Percentiles rank a stretch among this genome's conserved stretches.
Evolutionary conservation across 2,888 invertebrate genomes (phyloP).

Genomic region (Pollenia amentaria): DNA sequence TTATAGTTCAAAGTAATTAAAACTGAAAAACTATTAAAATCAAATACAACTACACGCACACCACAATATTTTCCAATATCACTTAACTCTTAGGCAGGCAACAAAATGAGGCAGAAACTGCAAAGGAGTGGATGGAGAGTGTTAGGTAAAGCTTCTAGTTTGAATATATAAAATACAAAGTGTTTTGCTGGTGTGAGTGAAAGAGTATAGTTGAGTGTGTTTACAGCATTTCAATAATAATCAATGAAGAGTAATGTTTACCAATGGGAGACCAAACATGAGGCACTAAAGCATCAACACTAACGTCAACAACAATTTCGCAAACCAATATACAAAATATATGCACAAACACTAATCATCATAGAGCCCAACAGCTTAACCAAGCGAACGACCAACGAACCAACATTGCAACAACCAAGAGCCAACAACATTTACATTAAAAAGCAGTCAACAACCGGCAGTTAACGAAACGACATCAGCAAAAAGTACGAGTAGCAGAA

Average conservation of each 20-base stretch:
- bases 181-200: slow-evolving; percentile 16
- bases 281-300: slow-evolving; percentile 72
- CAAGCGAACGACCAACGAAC: slow-evolving; percentile 34
- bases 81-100: slow-evolving; percentile 42
- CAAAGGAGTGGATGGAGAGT: slow-evolving; percentile 5
- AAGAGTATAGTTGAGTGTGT: slow-evolving; percentile 30
- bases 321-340: slow-evolving; percentile 53
- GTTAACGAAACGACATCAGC: slow-evolving; percentile 53
- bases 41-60: slow-evolving; percentile 54
- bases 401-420: slow-evolving; percentile 64
- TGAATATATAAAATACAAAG: not conserved
- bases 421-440: slow-evolving; percentile 63
- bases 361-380: slow-evolving; percentile 48
- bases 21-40: slow-evolving; percentile 73
- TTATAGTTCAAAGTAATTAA: slow-evolving; percentile 73
- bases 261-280: slow-evolving; percentile 72
- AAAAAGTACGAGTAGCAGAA: slow-evolving; percentile 50
- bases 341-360: slow-evolving; percentile 62
- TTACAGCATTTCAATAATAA: slow-evolving; percentile 73
- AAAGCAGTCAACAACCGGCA: slow-evolving; percentile 63
- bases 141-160: slow-evolving; percentile 26
- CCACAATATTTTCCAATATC: slow-evolving; percentile 54
- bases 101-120: slow-evolving; percentile 22
- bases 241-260: slow-evolving; percentile 73
- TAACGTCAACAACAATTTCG: slow-evolving; percentile 70